These are phyloP conservation scores for Pollenia griseotomentosa DNA, from an alignment of 2,888 invertebrate species.

Conservation along the genomic window DNA sequence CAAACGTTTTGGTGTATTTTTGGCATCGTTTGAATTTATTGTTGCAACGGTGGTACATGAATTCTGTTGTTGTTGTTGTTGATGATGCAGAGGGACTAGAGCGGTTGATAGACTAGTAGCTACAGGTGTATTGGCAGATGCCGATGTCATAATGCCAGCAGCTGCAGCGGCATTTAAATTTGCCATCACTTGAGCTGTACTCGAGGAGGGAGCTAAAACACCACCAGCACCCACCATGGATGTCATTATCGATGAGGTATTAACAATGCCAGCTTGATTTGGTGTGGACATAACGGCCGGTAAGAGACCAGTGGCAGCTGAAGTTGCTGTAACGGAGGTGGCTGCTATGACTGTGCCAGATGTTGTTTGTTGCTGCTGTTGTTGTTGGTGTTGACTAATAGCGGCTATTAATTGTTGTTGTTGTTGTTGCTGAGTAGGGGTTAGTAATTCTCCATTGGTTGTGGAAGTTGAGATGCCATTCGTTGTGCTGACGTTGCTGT, in stretches of 20 bases:
- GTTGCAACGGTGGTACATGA: constrained; percentile 82
- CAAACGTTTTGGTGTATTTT: constrained; percentile 94
- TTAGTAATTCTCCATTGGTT: constrained; percentile 68
- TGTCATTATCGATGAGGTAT: constrained; percentile 77
- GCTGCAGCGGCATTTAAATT: constrained; percentile 81
- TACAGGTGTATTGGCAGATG: constrained; percentile 84
- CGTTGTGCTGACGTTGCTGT: constrained; percentile 71
- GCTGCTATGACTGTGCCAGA: constrained; percentile 68
- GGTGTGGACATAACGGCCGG: constrained; percentile 80
- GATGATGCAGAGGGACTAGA: constrained; percentile 83
- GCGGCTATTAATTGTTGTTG: constrained; percentile 77
- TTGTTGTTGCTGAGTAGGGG: constrained; percentile 75
- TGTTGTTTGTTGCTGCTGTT: constrained; percentile 63
- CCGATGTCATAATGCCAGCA: constrained; percentile 81
- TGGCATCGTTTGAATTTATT: constrained; percentile 85
- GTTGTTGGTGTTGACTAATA: constrained; percentile 75
- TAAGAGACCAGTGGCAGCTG: constrained; percentile 79
- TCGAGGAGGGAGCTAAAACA: constrained; percentile 77
- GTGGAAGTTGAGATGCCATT: constrained; percentile 64
- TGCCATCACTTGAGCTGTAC: constrained; percentile 82
- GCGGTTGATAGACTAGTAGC: constrained; percentile 84
- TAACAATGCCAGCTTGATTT: constrained; percentile 73
- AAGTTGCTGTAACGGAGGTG: constrained; percentile 79
- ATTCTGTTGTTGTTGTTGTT: constrained; percentile 75
- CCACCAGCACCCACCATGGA: constrained; percentile 77